Conservation (phyloP, 2,797 vertebrate species). For the Picus viridis region DNA sequence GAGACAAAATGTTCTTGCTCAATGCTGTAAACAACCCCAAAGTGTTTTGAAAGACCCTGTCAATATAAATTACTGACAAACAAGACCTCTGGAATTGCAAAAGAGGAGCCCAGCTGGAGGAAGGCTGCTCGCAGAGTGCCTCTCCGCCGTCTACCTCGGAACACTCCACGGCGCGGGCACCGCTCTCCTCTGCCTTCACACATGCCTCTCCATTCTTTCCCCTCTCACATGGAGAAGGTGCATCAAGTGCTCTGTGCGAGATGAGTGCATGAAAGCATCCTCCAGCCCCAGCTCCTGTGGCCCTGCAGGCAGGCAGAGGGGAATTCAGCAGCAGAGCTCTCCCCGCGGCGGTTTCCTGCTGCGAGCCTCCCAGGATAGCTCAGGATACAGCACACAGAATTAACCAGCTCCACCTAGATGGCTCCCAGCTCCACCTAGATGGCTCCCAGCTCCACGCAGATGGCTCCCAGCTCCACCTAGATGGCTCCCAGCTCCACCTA, state of each 20-base stretch:
- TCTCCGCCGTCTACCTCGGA: background rate
- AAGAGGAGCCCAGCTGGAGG: slow-evolving; percentile 57
- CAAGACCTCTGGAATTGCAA: slow-evolving; percentile 56
- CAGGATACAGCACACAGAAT: too few relatives aligned
- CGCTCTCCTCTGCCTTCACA: background rate
- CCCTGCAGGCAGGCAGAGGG: background rate
- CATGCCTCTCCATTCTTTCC: slow-evolving; percentile 44
- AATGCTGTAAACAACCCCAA: slow-evolving; percentile 72
- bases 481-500: background rate
- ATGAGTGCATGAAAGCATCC: slow-evolving; percentile 7
- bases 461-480: background rate
- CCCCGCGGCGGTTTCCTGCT: rapidly evolving
- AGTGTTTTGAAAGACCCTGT: slow-evolving; percentile 77
- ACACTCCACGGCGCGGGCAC: background rate
- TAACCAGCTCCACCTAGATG: too few relatives aligned
- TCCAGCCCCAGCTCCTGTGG: background rate
- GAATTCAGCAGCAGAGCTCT: background rate
- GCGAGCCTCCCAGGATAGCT: rapidly evolving
- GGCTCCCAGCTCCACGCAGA: too few relatives aligned
- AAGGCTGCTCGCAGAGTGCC: slow-evolving; percentile 21
- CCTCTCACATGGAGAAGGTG: background rate
- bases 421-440: too few relatives aligned
- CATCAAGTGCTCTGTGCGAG: slow-evolving; percentile 4
- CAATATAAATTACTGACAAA: slow-evolving; percentile 63
- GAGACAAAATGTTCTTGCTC: slow-evolving; percentile 75